A percentile compares a stretch with the other conserved stretches of the same genome.
These are phyloP conservation scores for Syritta pipiens DNA, from an alignment of 2,888 invertebrate species.

Conservation along the genomic window DNA sequence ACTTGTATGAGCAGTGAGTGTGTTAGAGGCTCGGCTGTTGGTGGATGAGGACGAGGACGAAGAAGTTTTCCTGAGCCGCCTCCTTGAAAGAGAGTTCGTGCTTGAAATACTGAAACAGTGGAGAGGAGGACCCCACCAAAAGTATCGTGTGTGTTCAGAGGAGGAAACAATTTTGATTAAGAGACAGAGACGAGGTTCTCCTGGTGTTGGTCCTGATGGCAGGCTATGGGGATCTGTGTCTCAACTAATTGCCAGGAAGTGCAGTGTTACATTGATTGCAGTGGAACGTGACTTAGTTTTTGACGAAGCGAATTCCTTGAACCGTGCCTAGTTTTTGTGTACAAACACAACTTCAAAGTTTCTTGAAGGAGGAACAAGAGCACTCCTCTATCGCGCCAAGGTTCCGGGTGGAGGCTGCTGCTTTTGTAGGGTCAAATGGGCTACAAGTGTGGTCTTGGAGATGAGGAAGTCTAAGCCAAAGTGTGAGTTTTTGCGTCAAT, in stretches of 20 bases:
- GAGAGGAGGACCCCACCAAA: slow-evolving; percentile 9
- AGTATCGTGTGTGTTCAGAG: slow-evolving; percentile 41
- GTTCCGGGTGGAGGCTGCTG: no score
- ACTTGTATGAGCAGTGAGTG: slow-evolving; percentile 13
- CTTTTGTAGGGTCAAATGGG: no score
- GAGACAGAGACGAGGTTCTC: slow-evolving; percentile 6
- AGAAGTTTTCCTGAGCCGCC: background rate
- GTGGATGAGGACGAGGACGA: background rate
- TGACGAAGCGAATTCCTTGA: slow-evolving; percentile 24
- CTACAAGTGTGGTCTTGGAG: no score
- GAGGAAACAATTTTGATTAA: slow-evolving; percentile 34
- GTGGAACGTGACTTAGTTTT: slow-evolving; percentile 49
- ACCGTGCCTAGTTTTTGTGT: background rate
- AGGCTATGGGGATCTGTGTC: slow-evolving; percentile 4
- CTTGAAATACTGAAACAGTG: slow-evolving; percentile 36
- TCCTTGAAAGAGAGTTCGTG: slow-evolving; percentile 53
- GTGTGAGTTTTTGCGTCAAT: no score
- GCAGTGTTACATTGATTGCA: slow-evolving; percentile 52
- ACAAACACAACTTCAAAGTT: no score
- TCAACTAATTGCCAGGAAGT: slow-evolving; percentile 32
- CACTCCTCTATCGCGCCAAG: no score
- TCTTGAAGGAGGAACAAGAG: no score
- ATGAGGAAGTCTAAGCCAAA: no score
- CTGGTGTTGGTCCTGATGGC: no score
- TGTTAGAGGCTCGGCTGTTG: background rate